phyloP scores from a whole-genome alignment of 2,888 invertebrate species.

The Megastigmus dorsalis region DNA sequence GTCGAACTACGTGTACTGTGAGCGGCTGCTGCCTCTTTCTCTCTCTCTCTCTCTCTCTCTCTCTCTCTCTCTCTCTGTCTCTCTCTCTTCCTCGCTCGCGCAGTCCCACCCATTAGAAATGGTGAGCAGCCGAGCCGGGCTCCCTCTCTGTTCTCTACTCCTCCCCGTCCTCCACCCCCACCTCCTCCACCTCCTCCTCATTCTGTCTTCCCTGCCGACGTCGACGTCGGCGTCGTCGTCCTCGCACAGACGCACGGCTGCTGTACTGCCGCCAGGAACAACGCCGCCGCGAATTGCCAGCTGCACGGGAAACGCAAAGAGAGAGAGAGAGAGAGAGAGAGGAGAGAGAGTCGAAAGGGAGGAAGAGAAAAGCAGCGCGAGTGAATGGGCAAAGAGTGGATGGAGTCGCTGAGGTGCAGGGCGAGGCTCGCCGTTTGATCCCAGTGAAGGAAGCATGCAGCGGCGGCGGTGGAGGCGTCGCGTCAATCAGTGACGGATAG shows the following conservation, averaged over 20 bases:
- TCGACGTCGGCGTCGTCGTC: background rate
- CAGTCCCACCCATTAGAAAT: slow-evolving; percentile 15
- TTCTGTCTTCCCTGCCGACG: background rate
- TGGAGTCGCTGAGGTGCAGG: background rate
- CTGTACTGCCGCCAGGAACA: no score
- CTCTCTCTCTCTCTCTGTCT: no score
- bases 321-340: slow-evolving; percentile 2
- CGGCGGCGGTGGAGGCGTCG: background rate
- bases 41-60: background rate
- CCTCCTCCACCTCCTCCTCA: no score
- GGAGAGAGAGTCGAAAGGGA: no score
- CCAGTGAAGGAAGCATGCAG: no score
- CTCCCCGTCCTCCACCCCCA: background rate
- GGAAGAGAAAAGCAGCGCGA: background rate
- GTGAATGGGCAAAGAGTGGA: background rate
- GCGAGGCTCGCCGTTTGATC: slow-evolving; percentile 18
- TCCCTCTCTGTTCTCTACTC: no score
- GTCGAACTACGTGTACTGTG: no score
- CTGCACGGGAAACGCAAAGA: no score
- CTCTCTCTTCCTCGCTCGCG: background rate
- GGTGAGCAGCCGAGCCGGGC: background rate
- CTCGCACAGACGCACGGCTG: background rate
- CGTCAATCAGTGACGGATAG: background rate
- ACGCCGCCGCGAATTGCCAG: no score
- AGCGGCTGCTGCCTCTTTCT: no score